phyloP scores from a whole-genome alignment of 2,888 invertebrate genomes.

The Melanchra persicariae region DNA sequence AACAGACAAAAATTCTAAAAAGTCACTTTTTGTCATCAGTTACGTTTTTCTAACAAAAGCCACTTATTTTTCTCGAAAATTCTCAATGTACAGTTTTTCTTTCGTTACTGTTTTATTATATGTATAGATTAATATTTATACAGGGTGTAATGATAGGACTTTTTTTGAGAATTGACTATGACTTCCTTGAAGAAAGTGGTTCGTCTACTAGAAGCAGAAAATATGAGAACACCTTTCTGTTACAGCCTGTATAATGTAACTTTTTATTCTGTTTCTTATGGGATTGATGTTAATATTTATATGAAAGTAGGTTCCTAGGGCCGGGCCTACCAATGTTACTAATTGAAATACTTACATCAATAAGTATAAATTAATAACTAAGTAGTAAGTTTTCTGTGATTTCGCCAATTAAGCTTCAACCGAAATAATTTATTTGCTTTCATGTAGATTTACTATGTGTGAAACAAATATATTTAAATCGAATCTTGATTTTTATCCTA shows the following conservation, averaged over 20 bases:
- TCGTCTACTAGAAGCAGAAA: too few relatives aligned
- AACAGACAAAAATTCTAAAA: too few relatives aligned
- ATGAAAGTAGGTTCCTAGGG: not conserved
- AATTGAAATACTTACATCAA: not conserved
- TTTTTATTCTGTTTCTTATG: not conserved
- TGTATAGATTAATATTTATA: too few relatives aligned
- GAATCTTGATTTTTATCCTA: not conserved
- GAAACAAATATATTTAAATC: conserved; percentile 20
- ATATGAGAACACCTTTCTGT: too few relatives aligned
- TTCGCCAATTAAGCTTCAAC: not conserved
- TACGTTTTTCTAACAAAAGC: too few relatives aligned
- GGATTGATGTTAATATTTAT: not conserved
- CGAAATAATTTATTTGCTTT: conserved; percentile 11
- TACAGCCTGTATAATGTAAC: not conserved
- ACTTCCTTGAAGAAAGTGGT: too few relatives aligned
- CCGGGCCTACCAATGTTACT: not conserved
- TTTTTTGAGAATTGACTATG: too few relatives aligned
- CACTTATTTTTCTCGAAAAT: too few relatives aligned
- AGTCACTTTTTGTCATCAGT: too few relatives aligned
- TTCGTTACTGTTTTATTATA: too few relatives aligned
- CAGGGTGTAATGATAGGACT: too few relatives aligned
- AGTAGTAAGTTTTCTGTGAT: conserved; percentile 20
- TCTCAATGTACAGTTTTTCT: too few relatives aligned
- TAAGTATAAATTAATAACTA: not conserved
- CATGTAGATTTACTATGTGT: conserved; percentile 13